These are phyloP conservation scores for Osmerus mordax DNA, from an alignment of 2,113 vertebrate species.

Conservation along the genomic window DNA sequence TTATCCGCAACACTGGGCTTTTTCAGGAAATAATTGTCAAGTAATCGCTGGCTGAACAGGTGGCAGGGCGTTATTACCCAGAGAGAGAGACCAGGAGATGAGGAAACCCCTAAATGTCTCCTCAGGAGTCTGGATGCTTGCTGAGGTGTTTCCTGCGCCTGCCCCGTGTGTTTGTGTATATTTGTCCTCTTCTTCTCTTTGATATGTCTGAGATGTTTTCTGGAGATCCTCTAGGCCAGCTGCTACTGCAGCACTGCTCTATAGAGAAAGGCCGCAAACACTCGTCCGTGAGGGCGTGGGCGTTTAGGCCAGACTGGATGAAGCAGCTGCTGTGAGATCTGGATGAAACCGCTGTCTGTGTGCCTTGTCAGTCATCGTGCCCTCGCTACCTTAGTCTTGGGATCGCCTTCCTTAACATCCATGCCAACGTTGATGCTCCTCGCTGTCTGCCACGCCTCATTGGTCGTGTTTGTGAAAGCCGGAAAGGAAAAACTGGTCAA, in stretches of 20 bases:
- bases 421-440: too few species aligned
- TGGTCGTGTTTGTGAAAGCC: too few species aligned
- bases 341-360: too few species aligned
- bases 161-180: too few species aligned
- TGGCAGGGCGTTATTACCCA: conserved; percentile 12
- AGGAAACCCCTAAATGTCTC: background rate
- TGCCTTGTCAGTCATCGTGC: too few species aligned
- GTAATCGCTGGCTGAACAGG: conserved; percentile 51
- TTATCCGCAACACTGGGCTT: conserved; percentile 50
- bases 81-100: conserved; percentile 29
- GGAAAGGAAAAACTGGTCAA: too few species aligned
- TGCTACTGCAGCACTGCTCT: background rate
- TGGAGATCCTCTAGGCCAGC: too few species aligned
- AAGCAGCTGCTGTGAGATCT: background rate
- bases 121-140: background rate
- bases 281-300: background rate
- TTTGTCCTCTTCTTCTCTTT: too few species aligned
- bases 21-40: conserved; percentile 43
- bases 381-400: too few species aligned
- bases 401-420: too few species aligned
- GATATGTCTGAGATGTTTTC: too few species aligned
- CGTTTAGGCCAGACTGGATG: background rate
- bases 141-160: background rate
- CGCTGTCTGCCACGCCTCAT: too few species aligned
- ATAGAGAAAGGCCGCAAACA: background rate